Evolutionary conservation across 2,113 vertebrate species (phyloP).

Genomic region (Hippocampus barbouri): DNA sequence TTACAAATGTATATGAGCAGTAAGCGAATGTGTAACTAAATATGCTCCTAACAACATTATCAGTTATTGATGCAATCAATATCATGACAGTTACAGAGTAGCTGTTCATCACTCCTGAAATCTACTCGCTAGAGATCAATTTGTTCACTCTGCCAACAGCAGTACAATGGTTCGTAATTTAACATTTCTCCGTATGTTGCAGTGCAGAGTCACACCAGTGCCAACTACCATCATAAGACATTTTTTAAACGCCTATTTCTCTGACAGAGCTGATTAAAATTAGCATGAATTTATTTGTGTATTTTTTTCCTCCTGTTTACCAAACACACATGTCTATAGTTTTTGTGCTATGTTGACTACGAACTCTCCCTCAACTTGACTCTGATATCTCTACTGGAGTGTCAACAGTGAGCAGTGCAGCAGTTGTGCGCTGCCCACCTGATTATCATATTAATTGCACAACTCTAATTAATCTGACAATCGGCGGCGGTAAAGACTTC

Average conservation of each 20-base stretch:
- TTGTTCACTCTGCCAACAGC: not conserved
- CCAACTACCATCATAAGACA: not conserved
- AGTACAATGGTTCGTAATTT: not conserved
- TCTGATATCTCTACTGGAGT: conserved; percentile 27
- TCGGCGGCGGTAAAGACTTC: conserved; percentile 62
- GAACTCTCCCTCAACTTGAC: not conserved
- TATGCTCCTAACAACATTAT: no score
- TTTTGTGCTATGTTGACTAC: not conserved
- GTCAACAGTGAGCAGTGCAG: conserved; percentile 27
- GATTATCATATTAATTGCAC: conserved; percentile 74
- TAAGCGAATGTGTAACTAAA: no score
- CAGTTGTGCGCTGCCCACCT: conserved; percentile 28
- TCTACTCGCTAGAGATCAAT: no score
- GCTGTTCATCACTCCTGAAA: no score
- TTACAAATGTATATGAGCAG: not conserved
- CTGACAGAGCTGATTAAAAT: not conserved
- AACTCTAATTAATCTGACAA: conserved; percentile 73
- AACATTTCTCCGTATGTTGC: not conserved
- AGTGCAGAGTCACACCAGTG: not conserved
- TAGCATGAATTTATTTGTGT: not conserved
- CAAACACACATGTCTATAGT: no score
- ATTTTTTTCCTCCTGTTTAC: not conserved
- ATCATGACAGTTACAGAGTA: no score
- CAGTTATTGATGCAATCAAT: not conserved
- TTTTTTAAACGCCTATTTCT: not conserved